Conservation (phyloP, 2,797 vertebrate genomes). For the Simalia tracyae region DNA sequence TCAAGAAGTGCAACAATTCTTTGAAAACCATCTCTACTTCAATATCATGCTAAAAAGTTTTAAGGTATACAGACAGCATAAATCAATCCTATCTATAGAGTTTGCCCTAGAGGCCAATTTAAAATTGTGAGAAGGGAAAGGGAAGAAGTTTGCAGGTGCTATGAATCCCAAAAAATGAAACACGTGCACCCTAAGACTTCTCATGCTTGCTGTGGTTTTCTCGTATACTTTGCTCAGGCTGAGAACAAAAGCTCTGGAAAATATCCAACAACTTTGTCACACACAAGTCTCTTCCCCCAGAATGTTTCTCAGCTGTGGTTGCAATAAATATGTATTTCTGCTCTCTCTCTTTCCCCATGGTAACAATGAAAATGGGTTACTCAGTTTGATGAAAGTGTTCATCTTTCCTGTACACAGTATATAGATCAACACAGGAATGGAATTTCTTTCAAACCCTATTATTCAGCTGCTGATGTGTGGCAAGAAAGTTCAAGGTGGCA, state of each 20-base stretch:
- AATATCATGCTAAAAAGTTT: conserved; percentile 18
- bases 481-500: conserved; percentile 46
- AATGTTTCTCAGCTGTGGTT: neutral
- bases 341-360: conserved; percentile 40
- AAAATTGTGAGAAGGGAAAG: neutral
- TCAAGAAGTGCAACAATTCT: conserved; percentile 17
- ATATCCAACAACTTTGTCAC: conserved; percentile 14
- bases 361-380: conserved; percentile 39
- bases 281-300: neutral
- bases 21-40: conserved; percentile 34
- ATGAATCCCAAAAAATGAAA: neutral
- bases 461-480: conserved; percentile 3
- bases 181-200: neutral
- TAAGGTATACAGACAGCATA: neutral
- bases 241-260: neutral
- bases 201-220: neutral
- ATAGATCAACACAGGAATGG: conserved; percentile 52
- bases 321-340: neutral
- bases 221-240: neutral
- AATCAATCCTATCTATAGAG: neutral
- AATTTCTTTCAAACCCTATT: conserved; percentile 31
- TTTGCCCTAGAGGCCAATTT: neutral
- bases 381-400: conserved; percentile 45
- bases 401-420: conserved; percentile 51
- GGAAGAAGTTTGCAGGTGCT: neutral